phyloP scores from a whole-genome alignment of 2,797 vertebrate species.

The Yasuhikotakia modesta region DNA sequence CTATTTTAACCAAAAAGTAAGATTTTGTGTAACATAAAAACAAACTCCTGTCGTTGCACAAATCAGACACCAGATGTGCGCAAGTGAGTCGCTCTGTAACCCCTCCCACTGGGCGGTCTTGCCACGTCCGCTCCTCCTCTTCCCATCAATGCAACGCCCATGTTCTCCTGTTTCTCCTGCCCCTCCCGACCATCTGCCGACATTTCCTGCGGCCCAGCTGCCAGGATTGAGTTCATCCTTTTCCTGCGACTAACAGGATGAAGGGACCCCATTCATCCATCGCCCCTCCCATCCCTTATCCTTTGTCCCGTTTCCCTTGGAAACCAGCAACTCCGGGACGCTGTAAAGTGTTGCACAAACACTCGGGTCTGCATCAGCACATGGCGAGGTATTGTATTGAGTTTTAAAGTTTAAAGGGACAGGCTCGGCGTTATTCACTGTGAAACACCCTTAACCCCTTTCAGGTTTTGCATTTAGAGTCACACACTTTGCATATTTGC shows the following conservation, averaged over 20 bases:
- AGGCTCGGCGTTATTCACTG: background rate
- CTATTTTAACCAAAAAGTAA: background rate
- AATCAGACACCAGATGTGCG: conserved; percentile 64
- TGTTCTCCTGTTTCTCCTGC: conserved; percentile 52
- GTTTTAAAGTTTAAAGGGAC: conserved; percentile 62
- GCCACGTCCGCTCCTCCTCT: conserved; percentile 33
- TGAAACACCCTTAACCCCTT: too few relatives aligned
- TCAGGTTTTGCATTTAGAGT: conserved; percentile 35
- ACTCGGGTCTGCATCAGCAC: background rate
- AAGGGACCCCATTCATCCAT: conserved; percentile 58
- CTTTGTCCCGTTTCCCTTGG: conserved; percentile 47
- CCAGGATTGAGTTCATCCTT: conserved; percentile 47
- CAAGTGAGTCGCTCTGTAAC: conserved; percentile 62
- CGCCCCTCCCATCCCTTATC: conserved; percentile 12
- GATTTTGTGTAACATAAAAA: background rate
- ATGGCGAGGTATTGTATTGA: conserved; percentile 39
- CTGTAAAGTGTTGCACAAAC: conserved; percentile 50
- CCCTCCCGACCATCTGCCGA: conserved; percentile 66
- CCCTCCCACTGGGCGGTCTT: conserved; percentile 47
- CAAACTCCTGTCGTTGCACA: conserved; percentile 54
- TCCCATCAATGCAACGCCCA: conserved; percentile 51
- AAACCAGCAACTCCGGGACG: conserved; percentile 44
- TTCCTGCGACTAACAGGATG: conserved; percentile 61
- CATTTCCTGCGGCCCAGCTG: conserved; percentile 66
- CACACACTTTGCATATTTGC: conserved; percentile 44